A percentile compares a stretch with the other conserved stretches of the same genome.
Conservation (phyloP, 2,888 invertebrate species). For the Fragum whitleyi region DNA sequence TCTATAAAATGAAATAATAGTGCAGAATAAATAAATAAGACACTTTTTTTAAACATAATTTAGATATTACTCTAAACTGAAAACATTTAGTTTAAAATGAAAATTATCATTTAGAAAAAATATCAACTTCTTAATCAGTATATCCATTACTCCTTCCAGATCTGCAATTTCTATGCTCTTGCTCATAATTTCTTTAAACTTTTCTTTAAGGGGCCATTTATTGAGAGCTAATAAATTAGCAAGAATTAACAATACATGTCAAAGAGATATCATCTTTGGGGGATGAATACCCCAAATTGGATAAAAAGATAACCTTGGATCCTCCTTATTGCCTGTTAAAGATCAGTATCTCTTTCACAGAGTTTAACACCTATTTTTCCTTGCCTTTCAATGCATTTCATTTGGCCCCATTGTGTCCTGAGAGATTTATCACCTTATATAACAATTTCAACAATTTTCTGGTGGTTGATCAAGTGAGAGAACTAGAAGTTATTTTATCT, state of each 20-base stretch:
- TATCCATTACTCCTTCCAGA: too few species aligned
- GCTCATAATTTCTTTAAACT: too few species aligned
- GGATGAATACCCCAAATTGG: slow-evolving; percentile 10
- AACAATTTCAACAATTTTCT: background rate
- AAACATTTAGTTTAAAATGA: too few species aligned
- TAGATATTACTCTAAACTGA: too few species aligned
- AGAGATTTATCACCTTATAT: slow-evolving; percentile 20
- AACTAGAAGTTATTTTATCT: background rate
- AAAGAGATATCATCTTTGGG: slow-evolving; percentile 14
- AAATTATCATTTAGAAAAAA: too few species aligned
- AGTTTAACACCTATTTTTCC: slow-evolving; percentile 24
- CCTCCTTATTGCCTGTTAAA: slow-evolving; percentile 18
- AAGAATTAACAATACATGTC: slow-evolving; percentile 17
- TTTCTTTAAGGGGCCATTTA: too few species aligned
- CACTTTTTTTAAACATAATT: too few species aligned
- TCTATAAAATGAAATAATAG: too few species aligned
- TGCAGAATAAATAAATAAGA: too few species aligned
- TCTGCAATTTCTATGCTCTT: too few species aligned
- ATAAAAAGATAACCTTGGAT: background rate
- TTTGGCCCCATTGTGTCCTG: slow-evolving; percentile 21
- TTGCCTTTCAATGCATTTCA: slow-evolving; percentile 1
- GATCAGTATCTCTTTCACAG: slow-evolving; percentile 20
- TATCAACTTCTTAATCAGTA: too few species aligned
- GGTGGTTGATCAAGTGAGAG: background rate
- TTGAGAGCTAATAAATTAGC: slow-evolving; percentile 4